Evolutionary conservation across 2,797 vertebrate genomes (phyloP).

Genomic region (Melanogrammus aeglefinus): DNA sequence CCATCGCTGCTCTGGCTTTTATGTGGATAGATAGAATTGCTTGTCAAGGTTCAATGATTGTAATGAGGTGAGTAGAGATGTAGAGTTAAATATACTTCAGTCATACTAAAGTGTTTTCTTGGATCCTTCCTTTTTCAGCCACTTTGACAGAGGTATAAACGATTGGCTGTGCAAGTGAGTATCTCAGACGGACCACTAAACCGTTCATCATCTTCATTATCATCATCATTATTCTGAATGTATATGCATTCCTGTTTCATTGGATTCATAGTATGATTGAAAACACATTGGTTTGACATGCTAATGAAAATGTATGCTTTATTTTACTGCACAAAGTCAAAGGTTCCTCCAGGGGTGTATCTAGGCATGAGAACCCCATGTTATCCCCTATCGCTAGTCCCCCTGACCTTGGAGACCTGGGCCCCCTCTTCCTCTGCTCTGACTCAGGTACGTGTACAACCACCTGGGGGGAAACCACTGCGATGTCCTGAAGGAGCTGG

Average conservation of each 20-base stretch:
- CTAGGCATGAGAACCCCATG: no score
- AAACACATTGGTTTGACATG: neutral
- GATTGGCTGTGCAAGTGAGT: slow-evolving; percentile 96
- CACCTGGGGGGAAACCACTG: slow-evolving; percentile 85
- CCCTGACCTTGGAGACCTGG: neutral
- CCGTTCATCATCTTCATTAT: neutral
- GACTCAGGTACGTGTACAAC: slow-evolving; percentile 89
- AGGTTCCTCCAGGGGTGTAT: no score
- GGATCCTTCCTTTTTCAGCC: slow-evolving; percentile 64
- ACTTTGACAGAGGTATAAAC: slow-evolving; percentile 96
- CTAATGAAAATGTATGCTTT: neutral
- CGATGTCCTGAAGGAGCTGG: slow-evolving; percentile 80
- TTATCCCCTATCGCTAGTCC: neutral
- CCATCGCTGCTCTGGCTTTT: neutral
- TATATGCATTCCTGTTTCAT: neutral
- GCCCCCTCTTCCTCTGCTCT: neutral
- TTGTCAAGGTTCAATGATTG: neutral
- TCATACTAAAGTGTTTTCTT: neutral
- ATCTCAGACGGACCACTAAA: neutral
- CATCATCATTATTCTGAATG: neutral
- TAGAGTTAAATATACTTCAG: neutral
- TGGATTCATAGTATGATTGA: neutral
- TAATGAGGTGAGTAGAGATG: neutral
- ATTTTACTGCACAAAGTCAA: no score
- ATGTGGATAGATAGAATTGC: neutral